Percentiles rank a stretch among this genome's conserved stretches.
These are phyloP conservation scores for Cactoblastis cactorum DNA, from an alignment of 2,888 invertebrate genomes.

Conservation along the genomic window DNA sequence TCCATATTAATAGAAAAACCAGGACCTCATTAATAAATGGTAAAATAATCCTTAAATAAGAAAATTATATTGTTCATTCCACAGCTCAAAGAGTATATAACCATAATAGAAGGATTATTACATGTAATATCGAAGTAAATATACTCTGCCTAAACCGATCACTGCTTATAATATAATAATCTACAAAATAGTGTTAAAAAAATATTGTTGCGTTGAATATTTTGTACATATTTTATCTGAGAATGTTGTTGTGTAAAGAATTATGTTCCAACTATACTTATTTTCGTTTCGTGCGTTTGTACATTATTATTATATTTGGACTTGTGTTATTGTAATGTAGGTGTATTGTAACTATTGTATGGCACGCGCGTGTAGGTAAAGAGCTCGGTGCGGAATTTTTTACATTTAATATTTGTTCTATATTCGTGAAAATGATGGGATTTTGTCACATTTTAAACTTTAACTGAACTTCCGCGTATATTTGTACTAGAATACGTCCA, in stretches of 20 bases:
- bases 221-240: conserved; percentile 60
- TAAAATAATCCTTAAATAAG: too few species aligned
- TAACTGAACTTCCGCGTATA: too few species aligned
- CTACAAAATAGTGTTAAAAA: conserved; percentile 23
- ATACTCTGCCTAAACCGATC: neutral
- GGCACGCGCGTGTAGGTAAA: conserved; percentile 13
- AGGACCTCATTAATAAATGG: too few species aligned
- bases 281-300: conserved; percentile 25
- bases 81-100: too few species aligned
- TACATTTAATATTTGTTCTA: too few species aligned
- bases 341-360: conserved; percentile 19
- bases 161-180: conserved; percentile 17
- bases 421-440: too few species aligned
- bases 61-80: too few species aligned
- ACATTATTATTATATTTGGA: conserved; percentile 16
- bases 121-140: neutral
- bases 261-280: conserved; percentile 53
- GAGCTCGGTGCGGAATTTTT: conserved; percentile 6
- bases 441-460: too few species aligned
- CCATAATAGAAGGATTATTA: neutral
- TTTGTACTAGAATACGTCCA: too few species aligned
- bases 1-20: too few species aligned
- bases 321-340: conserved; percentile 8
- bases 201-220: conserved; percentile 55
- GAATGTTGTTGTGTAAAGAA: conserved; percentile 67